phyloP scores from a whole-genome alignment of 2,888 invertebrate genomes.

The Ceratothoa steindachneri region DNA sequence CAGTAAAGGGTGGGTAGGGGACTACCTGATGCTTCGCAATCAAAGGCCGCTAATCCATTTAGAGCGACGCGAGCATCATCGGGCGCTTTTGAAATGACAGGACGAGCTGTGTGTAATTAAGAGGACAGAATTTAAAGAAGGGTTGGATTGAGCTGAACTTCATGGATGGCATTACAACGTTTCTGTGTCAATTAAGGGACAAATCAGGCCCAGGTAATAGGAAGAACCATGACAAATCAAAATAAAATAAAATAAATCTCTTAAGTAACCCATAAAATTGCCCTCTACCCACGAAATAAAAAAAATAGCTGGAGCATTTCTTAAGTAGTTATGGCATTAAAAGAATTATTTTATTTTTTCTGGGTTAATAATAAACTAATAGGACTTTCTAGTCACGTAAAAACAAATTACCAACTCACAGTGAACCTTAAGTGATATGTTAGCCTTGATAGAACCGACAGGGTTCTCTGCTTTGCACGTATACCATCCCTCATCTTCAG shows the following conservation, averaged over 20 bases:
- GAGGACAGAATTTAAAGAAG: too few relatives aligned
- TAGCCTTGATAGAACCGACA: slow-evolving; percentile 77
- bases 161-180: too few relatives aligned
- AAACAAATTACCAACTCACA: too few relatives aligned
- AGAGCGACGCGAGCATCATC: slow-evolving; percentile 40
- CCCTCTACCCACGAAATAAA: neutral
- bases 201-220: too few relatives aligned
- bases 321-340: neutral
- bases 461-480: slow-evolving; percentile 85
- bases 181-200: too few relatives aligned
- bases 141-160: too few relatives aligned
- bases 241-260: neutral
- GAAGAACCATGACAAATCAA: too few relatives aligned
- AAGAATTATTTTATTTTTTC: neutral
- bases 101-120: slow-evolving; percentile 36
- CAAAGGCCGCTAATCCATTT: slow-evolving; percentile 37
- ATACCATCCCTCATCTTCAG: slow-evolving; percentile 80
- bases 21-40: slow-evolving; percentile 42
- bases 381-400: too few relatives aligned
- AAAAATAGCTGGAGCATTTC: neutral
- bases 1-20: slow-evolving; percentile 43
- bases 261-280: neutral
- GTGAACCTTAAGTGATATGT: slow-evolving; percentile 80
- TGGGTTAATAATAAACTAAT: neutral
- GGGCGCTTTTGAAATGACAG: slow-evolving; percentile 39